Evolutionary conservation across 2,113 vertebrate species (phyloP).

Genomic region (Passerina amoena): DNA sequence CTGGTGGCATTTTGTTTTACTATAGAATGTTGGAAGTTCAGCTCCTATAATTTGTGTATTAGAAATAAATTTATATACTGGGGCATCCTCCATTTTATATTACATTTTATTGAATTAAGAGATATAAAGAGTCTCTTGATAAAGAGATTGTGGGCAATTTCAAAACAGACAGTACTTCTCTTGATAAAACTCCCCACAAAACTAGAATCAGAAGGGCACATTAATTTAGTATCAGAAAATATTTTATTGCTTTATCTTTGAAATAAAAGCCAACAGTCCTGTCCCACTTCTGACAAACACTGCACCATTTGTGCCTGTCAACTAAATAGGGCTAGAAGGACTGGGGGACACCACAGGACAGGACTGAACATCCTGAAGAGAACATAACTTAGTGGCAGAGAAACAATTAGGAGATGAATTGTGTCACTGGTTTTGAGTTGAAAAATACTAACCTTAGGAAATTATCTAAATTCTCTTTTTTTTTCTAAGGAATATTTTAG

Average conservation of each 20-base stretch:
- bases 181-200: background rate
- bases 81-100: background rate
- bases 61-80: background rate
- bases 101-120: background rate
- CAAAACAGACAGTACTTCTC: background rate
- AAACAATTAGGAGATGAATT: background rate
- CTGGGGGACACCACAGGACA: background rate
- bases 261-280: background rate
- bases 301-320: constrained; percentile 36
- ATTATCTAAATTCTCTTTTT: background rate
- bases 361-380: background rate
- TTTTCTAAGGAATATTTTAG: background rate
- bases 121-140: background rate
- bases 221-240: background rate
- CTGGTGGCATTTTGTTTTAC: background rate
- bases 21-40: background rate
- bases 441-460: background rate
- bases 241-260: background rate
- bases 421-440: background rate
- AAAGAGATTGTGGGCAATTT: background rate
- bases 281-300: background rate
- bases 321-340: constrained; percentile 2
- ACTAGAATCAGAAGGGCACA: background rate
- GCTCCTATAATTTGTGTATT: background rate
- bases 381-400: background rate